A percentile compares a stretch with the other conserved stretches of the same genome.
These are phyloP conservation scores for Pomacea canaliculata DNA, from an alignment of 2,888 invertebrate genomes.

Conservation along the genomic window DNA sequence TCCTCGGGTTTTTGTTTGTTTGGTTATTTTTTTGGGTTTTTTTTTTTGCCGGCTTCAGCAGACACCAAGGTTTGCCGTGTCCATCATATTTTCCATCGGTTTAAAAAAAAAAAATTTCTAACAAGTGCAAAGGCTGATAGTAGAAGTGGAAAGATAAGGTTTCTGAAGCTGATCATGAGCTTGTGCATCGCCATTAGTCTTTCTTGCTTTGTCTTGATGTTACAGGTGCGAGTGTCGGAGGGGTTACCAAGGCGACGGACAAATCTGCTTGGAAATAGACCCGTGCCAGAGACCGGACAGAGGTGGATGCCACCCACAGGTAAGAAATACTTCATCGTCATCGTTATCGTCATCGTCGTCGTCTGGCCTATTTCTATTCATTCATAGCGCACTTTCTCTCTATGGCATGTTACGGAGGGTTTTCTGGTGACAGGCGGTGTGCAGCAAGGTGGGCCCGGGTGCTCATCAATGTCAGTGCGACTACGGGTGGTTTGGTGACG, in stretches of 20 bases:
- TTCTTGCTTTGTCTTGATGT: background rate
- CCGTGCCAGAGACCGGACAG: slow-evolving; percentile 46
- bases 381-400: background rate
- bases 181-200: too few relatives aligned
- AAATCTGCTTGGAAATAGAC: slow-evolving; percentile 47
- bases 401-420: too few relatives aligned
- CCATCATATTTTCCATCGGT: too few relatives aligned
- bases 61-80: too few relatives aligned
- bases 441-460: slow-evolving; percentile 56
- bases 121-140: too few relatives aligned
- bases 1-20: too few relatives aligned
- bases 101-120: too few relatives aligned
- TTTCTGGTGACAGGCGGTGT: slow-evolving; percentile 49
- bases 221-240: slow-evolving; percentile 52
- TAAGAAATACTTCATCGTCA: slow-evolving; percentile 13
- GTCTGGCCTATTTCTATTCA: background rate
- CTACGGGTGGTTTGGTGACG: slow-evolving; percentile 61
- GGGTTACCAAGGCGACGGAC: slow-evolving; percentile 56
- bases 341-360: background rate
- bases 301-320: slow-evolving; percentile 62
- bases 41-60: too few relatives aligned
- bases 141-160: too few relatives aligned
- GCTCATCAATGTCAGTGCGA: slow-evolving; percentile 53
- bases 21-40: too few relatives aligned
- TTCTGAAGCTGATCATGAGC: too few relatives aligned